A percentile compares a stretch with the other conserved stretches of the same genome.
Evolutionary conservation across 2,888 invertebrate genomes (phyloP).

Genomic region (Epinotia brunnichana): DNA sequence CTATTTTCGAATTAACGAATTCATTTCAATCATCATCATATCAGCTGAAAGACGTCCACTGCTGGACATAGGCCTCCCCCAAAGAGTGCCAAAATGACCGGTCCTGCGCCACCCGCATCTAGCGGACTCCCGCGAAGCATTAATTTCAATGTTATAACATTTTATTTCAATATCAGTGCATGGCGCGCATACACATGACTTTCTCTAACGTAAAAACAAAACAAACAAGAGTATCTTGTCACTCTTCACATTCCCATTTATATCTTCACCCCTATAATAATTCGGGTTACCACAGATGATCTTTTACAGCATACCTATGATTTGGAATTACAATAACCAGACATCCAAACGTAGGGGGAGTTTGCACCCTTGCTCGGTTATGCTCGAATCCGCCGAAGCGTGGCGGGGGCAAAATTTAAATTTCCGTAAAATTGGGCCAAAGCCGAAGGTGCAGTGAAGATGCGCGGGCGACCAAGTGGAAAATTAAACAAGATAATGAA

Average conservation of each 20-base stretch:
- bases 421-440: slow-evolving; percentile 50
- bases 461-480: slow-evolving; percentile 78
- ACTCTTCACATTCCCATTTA: slow-evolving; percentile 22
- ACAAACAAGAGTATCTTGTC: slow-evolving; percentile 9
- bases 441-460: slow-evolving; percentile 51
- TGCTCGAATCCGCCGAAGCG: slow-evolving; percentile 22
- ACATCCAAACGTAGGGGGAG: slow-evolving; percentile 34
- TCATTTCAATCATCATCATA: too few species aligned
- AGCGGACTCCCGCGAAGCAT: too few species aligned
- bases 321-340: slow-evolving; percentile 43
- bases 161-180: not conserved
- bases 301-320: slow-evolving; percentile 42
- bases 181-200: not conserved
- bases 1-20: too few species aligned
- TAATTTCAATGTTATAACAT: too few species aligned
- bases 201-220: not conserved
- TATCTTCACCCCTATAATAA: slow-evolving; percentile 36
- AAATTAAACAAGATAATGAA: slow-evolving; percentile 83
- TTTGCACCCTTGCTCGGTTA: slow-evolving; percentile 56
- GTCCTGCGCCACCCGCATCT: too few species aligned
- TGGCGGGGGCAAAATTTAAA: slow-evolving; percentile 47
- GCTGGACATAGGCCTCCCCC: too few species aligned
- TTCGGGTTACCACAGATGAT: slow-evolving; percentile 33
- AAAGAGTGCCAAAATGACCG: too few species aligned
- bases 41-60: too few species aligned